These are phyloP conservation scores for Piprites chloris DNA, from an alignment of 2,113 vertebrate genomes.

Conservation along the genomic window DNA sequence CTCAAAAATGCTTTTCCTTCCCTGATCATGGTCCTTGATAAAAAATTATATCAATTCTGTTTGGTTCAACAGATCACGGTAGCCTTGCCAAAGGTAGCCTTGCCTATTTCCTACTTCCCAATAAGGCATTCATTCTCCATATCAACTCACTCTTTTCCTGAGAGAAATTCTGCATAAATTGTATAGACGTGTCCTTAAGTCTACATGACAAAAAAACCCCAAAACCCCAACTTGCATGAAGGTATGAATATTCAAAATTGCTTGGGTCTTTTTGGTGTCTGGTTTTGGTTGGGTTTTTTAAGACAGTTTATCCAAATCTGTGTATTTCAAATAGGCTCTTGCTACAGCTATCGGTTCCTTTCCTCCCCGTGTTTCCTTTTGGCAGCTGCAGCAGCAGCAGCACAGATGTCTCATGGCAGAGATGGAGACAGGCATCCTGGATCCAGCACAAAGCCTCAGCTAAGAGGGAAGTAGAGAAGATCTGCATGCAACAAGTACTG, in stretches of 20 bases:
- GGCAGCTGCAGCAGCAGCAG: background rate
- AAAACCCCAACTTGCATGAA: background rate
- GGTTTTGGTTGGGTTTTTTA: background rate
- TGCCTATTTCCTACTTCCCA: background rate
- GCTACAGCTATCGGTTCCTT: background rate
- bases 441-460: background rate
- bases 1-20: background rate
- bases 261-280: background rate
- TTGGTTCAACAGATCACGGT: background rate
- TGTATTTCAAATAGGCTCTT: background rate
- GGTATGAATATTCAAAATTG: background rate
- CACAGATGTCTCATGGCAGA: background rate
- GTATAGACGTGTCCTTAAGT: background rate
- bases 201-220: background rate
- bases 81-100: background rate
- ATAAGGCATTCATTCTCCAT: background rate
- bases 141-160: background rate
- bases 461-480: background rate
- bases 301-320: background rate
- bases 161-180: background rate
- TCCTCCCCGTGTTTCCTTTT: background rate
- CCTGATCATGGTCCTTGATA: background rate
- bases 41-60: background rate
- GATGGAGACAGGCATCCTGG: background rate
- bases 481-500: background rate